phyloP scores from a whole-genome alignment of 2,888 invertebrate species.

The Amphipoea oculea region DNA sequence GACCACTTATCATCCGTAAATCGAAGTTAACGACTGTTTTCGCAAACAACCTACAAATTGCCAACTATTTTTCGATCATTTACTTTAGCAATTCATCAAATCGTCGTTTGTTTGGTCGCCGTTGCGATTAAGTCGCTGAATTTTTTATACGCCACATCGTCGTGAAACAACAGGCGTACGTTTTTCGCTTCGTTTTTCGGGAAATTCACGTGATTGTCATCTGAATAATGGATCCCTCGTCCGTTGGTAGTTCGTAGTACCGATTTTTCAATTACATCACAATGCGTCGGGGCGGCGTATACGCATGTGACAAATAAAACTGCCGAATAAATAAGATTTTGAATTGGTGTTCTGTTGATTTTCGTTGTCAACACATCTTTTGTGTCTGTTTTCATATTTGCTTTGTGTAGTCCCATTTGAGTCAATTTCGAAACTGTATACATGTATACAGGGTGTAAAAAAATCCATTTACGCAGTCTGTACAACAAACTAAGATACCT shows the following conservation, averaged over 20 bases:
- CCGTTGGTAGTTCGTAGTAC: conserved; percentile 81
- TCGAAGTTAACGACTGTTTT: conserved; percentile 60
- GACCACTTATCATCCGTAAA: conserved; percentile 23
- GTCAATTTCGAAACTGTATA: not conserved
- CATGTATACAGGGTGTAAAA: not conserved
- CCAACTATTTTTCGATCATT: conserved; percentile 81
- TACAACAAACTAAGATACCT: not conserved
- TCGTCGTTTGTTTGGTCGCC: conserved; percentile 81
- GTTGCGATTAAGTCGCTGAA: conserved; percentile 86
- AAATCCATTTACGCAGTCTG: not conserved
- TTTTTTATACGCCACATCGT: conserved; percentile 85
- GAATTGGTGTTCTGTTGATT: conserved; percentile 46
- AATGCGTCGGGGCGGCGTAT: conserved; percentile 75
- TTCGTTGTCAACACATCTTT: conserved; percentile 36
- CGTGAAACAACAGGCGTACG: conserved; percentile 83
- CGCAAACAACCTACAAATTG: conserved; percentile 77
- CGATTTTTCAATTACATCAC: conserved; percentile 89
- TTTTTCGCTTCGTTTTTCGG: conserved; percentile 88
- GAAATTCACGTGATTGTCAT: conserved; percentile 87
- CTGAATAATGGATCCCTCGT: conserved; percentile 84
- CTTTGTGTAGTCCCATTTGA: not conserved
- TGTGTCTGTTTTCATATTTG: conserved; percentile 46
- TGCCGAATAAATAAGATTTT: conserved; percentile 57
- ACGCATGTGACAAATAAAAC: conserved; percentile 58
- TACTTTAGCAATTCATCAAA: conserved; percentile 77